Base-by-base conservation (phyloP, 2,888 invertebrate genomes). In the Netelia fuscicornis region DNA sequence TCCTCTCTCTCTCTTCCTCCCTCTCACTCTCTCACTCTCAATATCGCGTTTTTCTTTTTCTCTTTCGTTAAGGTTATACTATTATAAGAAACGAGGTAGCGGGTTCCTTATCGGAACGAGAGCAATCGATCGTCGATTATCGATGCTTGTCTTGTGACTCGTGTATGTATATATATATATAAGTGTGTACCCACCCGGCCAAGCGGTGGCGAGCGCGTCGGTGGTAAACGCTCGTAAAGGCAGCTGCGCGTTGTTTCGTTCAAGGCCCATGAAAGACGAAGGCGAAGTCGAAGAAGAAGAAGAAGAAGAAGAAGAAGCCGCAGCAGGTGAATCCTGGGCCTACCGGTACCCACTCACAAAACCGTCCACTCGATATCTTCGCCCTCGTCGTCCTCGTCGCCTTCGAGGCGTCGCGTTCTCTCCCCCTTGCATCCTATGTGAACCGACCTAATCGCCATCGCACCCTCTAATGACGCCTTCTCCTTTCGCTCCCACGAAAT, bases 271-370 rank as follows among this genome's bases (percentile, higher is more conserved):
- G 58, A 60, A 48, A 48, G 48, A 48, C 10, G 48, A 48, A 58
- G 58, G 17, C n/a, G 17, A n/a, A 58, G 56, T 58, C 48, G 48
- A 67, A 67, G 17, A 30, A 30, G 30, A 48, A 48, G 48, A 48
- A 48, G 48, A 48, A 48, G 58, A 58, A 58, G 17, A n/a, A 58
- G 56, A 71, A 67, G 48, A 67, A 67, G 17, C 67, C 65, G 77
- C 79, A 90, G 91, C 92, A 92, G 92, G 92, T 92, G 92, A 91
- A 90, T 91, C 88, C 86, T 86, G 89, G 90, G 90, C 90, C 90
- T 90, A 89, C 90, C 87, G 89, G 54, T 58, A 68, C 17, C 13
- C 48, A 17, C 23, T 62, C 68, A 76, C 37, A 52, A 60, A 67
- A 67, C n/a, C 60, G 37, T 48, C 58, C 78, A n/a, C 37, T 54